Evolutionary conservation across 2,797 vertebrate genomes (phyloP).

Genomic region (Balearica regulorum): DNA sequence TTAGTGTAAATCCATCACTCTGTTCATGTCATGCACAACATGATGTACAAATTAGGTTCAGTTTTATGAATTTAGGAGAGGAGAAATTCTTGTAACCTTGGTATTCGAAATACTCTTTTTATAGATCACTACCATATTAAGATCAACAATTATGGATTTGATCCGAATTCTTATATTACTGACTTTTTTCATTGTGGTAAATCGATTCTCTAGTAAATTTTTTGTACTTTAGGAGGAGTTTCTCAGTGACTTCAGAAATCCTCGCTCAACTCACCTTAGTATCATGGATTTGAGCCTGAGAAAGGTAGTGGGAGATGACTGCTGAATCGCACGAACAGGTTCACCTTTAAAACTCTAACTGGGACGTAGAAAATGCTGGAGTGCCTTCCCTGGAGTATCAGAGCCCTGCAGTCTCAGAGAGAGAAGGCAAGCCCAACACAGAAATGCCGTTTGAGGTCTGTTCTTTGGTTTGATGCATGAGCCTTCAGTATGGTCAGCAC

Average conservation of each 20-base stretch:
- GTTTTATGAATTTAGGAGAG: not conserved
- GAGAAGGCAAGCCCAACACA: not conserved
- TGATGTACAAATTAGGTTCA: not conserved
- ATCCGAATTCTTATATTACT: not conserved
- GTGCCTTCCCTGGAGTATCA: not conserved
- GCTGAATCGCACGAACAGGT: not conserved
- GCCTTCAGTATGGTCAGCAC: not conserved
- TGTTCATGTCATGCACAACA: not conserved
- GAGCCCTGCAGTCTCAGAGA: not conserved
- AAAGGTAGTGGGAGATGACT: not conserved
- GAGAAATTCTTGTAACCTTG: not conserved
- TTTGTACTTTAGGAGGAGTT: not conserved
- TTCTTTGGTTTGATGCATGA: not conserved
- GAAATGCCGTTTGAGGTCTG: not conserved
- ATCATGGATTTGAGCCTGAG: not conserved
- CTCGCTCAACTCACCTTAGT: not conserved
- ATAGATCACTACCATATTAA: not conserved
- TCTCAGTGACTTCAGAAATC: not conserved
- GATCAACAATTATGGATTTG: not conserved
- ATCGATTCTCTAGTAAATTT: not conserved
- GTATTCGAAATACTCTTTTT: not conserved
- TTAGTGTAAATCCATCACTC: not conserved
- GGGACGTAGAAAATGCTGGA: not conserved
- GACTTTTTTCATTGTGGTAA: not conserved
- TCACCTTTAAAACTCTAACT: not conserved